Base-by-base conservation (phyloP, 2,113 vertebrate genomes). In the Cyanistes caeruleus region DNA sequence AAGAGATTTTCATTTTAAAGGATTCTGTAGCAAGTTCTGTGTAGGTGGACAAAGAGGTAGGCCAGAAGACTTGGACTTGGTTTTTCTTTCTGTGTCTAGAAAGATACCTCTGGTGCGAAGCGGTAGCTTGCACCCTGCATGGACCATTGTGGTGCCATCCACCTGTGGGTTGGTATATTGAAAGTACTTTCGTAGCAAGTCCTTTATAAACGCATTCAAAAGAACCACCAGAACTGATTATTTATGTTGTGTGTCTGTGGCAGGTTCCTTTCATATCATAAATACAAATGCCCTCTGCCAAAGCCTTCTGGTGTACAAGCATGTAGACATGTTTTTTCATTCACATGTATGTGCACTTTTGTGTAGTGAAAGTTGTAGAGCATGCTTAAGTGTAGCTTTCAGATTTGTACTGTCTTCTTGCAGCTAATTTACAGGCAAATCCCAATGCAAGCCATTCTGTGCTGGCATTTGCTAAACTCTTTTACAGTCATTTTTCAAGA, bases 291-390 rank as follows among this genome's bases (percentile, higher is more conserved):
- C 33, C 35, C 13, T 83, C 67, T 79, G 20, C 55, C 60, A 75
- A 79, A 86, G 25, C 56, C 41, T 65, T 7, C 53, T 69, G 18
- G 7, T 72, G 19, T 39, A 30, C 22, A 6, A 4, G 31, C 23
- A 37, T 22, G 7, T 12, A 51, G 25, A 28, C 0, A 0, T 53
- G 13, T 19, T 56, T 88, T 86, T 55, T 87, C 46, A 18, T 64
- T 88, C 4, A 8, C 7, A 3, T 35, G 9, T 4, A 0, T n/a
- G 4, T 52, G 39, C 9, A 10, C 9, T 51, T 83, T 2, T 2
- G 1, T 67, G 46, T 87, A 70, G 62, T 48, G 14, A 33, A 77
- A 31, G 33, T 12, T 70, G 41, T 46, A 85, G 5, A 52, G 37
- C 46, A 63, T 84, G 41, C 24, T 72, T 25, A 30, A n/a, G 6